phyloP scores from a whole-genome alignment of 2,113 vertebrate species.

The Meles meles region DNA sequence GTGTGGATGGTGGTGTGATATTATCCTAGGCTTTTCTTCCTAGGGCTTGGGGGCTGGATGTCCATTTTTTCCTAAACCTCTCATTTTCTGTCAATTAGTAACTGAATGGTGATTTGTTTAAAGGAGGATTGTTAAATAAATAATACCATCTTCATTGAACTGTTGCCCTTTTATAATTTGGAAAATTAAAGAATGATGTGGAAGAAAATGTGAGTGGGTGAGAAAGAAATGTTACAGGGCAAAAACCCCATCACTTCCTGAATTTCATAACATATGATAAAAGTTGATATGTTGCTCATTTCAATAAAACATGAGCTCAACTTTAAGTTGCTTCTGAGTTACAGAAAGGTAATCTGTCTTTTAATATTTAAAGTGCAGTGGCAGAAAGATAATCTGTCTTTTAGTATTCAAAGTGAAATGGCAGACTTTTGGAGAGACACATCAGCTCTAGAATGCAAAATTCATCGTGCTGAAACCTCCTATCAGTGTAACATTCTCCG shows the following conservation, averaged over 20 bases:
- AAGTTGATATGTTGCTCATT: neutral
- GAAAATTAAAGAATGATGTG: slow-evolving; percentile 11
- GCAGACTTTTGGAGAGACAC: neutral
- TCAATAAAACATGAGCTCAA: neutral
- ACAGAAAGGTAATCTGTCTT: neutral
- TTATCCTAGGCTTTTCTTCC: neutral
- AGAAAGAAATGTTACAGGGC: neutral
- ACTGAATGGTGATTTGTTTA: neutral
- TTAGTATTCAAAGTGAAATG: neutral
- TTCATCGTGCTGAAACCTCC: neutral
- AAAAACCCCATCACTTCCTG: neutral
- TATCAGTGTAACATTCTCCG: neutral
- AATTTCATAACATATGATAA: slow-evolving; percentile 15
- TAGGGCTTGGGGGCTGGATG: neutral
- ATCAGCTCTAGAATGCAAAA: neutral
- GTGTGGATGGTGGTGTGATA: neutral
- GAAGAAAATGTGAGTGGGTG: slow-evolving; percentile 10
- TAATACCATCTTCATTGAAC: neutral
- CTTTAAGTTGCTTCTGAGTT: neutral
- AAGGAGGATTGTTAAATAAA: neutral
- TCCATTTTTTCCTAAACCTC: neutral
- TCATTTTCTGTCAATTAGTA: neutral
- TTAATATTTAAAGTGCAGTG: neutral
- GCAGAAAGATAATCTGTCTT: neutral
- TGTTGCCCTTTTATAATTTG: slow-evolving; percentile 18